phyloP scores from a whole-genome alignment of 2,888 invertebrate species.

The Metacarcinus magister region DNA sequence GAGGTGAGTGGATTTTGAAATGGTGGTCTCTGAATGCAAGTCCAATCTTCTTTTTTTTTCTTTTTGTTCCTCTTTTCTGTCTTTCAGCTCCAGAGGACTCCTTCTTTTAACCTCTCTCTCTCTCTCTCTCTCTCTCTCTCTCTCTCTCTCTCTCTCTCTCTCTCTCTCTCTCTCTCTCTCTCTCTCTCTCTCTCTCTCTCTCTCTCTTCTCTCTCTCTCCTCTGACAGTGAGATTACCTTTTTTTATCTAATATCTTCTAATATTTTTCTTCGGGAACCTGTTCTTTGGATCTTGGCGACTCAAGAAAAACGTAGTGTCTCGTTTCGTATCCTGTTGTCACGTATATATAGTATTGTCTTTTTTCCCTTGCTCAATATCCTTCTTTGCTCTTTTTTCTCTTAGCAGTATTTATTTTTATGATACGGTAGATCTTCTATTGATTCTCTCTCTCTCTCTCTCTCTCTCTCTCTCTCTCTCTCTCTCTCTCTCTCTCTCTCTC shows the following conservation, averaged over 20 bases:
- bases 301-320: neutral
- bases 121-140: constrained; percentile 26
- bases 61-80: neutral
- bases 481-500: too few species aligned
- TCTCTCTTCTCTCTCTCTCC: too few species aligned
- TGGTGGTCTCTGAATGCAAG: neutral
- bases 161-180: neutral
- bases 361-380: neutral
- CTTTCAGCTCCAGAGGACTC: neutral
- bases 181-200: neutral
- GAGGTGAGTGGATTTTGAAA: neutral
- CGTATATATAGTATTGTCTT: neutral
- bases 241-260: neutral
- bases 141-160: constrained; percentile 20
- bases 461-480: too few species aligned
- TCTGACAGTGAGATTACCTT: neutral
- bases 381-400: neutral
- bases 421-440: neutral
- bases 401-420: neutral
- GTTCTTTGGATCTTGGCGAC: neutral
- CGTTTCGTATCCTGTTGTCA: neutral
- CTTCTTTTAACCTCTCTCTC: neutral
- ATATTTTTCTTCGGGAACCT: neutral
- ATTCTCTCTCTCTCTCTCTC: too few species aligned
- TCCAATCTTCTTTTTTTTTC: neutral